Conservation (phyloP, 2,797 vertebrate species). For the Danio albolineatus region DNA sequence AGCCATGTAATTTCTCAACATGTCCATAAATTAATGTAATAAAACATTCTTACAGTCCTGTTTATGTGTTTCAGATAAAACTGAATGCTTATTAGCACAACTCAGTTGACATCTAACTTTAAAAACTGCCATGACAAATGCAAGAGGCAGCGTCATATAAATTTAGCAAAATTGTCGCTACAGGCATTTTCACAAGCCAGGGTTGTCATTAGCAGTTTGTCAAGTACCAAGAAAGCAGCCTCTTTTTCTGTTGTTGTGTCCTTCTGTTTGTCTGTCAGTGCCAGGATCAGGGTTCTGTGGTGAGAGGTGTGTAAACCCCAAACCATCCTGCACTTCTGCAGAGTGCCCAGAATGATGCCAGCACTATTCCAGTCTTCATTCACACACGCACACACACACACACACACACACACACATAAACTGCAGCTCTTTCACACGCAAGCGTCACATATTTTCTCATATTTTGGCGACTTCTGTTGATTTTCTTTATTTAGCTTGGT, state of each 20-base stretch:
- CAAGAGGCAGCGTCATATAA: background rate
- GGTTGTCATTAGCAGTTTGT: background rate
- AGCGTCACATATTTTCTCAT: background rate
- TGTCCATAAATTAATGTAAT: too few relatives aligned
- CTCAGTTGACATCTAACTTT: too few relatives aligned
- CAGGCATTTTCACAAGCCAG: too few relatives aligned
- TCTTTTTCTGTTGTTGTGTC: background rate
- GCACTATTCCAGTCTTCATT: slow-evolving; percentile 15
- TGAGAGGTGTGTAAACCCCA: slow-evolving; percentile 39
- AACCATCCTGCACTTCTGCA: slow-evolving; percentile 41
- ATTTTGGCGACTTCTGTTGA: slow-evolving; percentile 6
- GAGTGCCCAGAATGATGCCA: slow-evolving; percentile 31
- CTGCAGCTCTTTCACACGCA: slow-evolving; percentile 17
- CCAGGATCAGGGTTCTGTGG: slow-evolving; percentile 32
- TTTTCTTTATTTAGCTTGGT: slow-evolving; percentile 7
- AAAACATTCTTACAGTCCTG: too few relatives aligned
- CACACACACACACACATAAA: background rate
- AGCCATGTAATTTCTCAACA: too few relatives aligned
- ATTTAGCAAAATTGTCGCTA: too few relatives aligned
- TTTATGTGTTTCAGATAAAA: too few relatives aligned
- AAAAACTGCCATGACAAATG: background rate
- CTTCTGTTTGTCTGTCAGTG: slow-evolving; percentile 3
- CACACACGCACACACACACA: too few relatives aligned
- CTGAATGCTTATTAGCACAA: too few relatives aligned
- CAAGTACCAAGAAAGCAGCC: background rate